Evolutionary conservation across 2,797 vertebrate species (phyloP).

Genomic region (Discoglossus pictus): DNA sequence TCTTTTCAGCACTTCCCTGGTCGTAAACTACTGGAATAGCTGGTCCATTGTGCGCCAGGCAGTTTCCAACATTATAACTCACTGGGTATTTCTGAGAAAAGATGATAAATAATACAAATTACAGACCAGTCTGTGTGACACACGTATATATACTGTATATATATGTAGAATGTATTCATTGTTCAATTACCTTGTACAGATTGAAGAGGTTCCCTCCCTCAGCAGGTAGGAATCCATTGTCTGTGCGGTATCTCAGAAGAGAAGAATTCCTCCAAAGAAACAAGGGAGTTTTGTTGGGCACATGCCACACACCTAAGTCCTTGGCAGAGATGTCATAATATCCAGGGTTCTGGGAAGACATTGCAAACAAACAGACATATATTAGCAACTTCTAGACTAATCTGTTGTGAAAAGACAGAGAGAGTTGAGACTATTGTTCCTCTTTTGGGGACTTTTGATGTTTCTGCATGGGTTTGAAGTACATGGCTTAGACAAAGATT

Average conservation of each 20-base stretch:
- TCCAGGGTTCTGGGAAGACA: slow-evolving; percentile 62
- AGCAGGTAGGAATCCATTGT: slow-evolving; percentile 35
- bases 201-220: slow-evolving; percentile 56
- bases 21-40: slow-evolving; percentile 48
- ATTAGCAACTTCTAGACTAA: no score
- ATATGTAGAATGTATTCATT: no score
- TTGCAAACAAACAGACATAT: background rate
- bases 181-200: slow-evolving; percentile 55
- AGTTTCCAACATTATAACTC: slow-evolving; percentile 35
- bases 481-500: no score
- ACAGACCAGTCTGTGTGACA: no score
- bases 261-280: slow-evolving; percentile 56
- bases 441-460: no score
- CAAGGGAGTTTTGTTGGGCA: slow-evolving; percentile 60
- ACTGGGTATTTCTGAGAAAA: slow-evolving; percentile 50
- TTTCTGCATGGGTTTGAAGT: background rate
- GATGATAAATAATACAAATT: no score
- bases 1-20: slow-evolving; percentile 43
- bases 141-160: no score
- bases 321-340: slow-evolving; percentile 63
- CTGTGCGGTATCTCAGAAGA: slow-evolving; percentile 61
- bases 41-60: slow-evolving; percentile 32
- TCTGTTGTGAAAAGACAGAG: no score
- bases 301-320: slow-evolving; percentile 69
- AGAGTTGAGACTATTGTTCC: no score